Percentiles rank a stretch among this genome's conserved stretches.
Conservation (phyloP, 2,888 invertebrate genomes). For the Busseola fusca region DNA sequence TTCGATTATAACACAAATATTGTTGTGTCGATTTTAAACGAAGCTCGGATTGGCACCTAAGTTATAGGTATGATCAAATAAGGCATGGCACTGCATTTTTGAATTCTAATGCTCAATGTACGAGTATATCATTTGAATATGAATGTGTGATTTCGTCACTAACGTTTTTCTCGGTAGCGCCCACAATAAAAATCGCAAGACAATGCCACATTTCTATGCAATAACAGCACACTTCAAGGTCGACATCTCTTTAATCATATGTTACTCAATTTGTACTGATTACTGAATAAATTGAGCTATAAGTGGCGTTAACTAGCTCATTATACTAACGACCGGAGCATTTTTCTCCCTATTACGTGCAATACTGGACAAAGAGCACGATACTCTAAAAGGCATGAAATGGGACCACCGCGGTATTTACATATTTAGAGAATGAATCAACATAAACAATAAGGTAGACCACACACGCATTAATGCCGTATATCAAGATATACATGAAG, state of each 20-base stretch:
- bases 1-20: conserved; percentile 14
- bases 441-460: conserved; percentile 61
- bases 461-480: conserved; percentile 41
- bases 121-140: conserved; percentile 29
- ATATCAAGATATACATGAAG: conserved; percentile 9
- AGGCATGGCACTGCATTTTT: conserved; percentile 4
- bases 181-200: conserved; percentile 36
- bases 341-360: conserved; percentile 56
- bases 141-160: conserved; percentile 29
- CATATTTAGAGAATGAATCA: conserved; percentile 64
- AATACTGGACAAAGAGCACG: conserved; percentile 53
- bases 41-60: background rate
- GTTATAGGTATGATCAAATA: conserved; percentile 3
- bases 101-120: conserved; percentile 11
- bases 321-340: conserved; percentile 44
- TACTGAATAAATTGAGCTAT: conserved; percentile 37
- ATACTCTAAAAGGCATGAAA: conserved; percentile 62
- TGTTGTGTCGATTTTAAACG: background rate
- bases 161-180: conserved; percentile 39
- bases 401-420: conserved; percentile 55
- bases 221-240: conserved; percentile 30
- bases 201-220: conserved; percentile 39
- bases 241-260: conserved; percentile 26
- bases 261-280: conserved; percentile 38
- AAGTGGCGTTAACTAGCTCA: conserved; percentile 39